phyloP scores from a whole-genome alignment of 2,113 vertebrate species.

The Oceanodroma tethys region DNA sequence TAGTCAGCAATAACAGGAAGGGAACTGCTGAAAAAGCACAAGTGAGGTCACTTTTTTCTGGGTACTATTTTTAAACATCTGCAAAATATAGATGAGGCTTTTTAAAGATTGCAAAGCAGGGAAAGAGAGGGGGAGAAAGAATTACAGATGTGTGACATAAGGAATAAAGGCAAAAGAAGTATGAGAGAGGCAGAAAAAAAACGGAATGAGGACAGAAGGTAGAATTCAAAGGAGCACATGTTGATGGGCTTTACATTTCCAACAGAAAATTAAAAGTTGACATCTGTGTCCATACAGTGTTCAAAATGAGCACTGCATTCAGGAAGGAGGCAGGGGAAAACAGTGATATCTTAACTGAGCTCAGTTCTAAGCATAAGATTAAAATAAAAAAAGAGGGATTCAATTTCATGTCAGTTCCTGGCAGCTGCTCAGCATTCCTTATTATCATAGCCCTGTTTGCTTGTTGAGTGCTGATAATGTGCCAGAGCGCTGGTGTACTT shows the following conservation, averaged over 20 bases:
- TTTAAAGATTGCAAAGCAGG: not conserved
- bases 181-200: not conserved
- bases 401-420: not conserved
- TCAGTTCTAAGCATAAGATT: not conserved
- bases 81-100: not conserved
- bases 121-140: not conserved
- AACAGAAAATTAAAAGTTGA: not conserved
- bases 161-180: not conserved
- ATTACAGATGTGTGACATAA: not conserved
- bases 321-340: not conserved
- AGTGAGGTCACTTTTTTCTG: not conserved
- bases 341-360: not conserved
- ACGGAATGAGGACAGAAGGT: not conserved
- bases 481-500: not conserved
- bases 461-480: not conserved
- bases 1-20: slow-evolving; percentile 23
- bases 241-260: not conserved
- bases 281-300: not conserved
- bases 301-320: not conserved
- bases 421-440: slow-evolving; percentile 1
- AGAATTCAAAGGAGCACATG: not conserved
- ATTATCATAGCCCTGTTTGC: not conserved
- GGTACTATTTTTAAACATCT: not conserved
- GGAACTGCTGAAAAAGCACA: not conserved
- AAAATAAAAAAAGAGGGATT: not conserved